These are phyloP conservation scores for Folsomia candida DNA, from an alignment of 2,888 invertebrate species.

Conservation along the genomic window DNA sequence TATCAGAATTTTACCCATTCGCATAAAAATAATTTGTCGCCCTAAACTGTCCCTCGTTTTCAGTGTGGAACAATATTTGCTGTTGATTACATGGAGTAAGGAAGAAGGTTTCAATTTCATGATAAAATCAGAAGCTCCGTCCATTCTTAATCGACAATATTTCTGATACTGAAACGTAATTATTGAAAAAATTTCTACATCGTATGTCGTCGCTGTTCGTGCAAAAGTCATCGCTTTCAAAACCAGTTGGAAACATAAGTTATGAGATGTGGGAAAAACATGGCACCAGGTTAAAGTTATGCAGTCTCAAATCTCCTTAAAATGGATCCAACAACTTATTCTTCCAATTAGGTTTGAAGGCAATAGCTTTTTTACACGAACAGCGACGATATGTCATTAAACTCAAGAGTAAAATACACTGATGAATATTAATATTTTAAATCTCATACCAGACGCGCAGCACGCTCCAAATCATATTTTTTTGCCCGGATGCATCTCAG, in stretches of 20 bases:
- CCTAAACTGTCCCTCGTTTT: not conserved
- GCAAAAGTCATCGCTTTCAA: too few relatives aligned
- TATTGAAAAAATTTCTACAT: too few relatives aligned
- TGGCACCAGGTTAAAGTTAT: too few relatives aligned
- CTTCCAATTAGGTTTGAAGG: not conserved
- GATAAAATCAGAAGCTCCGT: not conserved
- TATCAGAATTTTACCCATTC: too few relatives aligned
- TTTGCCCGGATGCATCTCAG: not conserved
- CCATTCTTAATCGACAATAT: not conserved
- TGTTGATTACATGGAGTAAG: not conserved
- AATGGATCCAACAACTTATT: too few relatives aligned
- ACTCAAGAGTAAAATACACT: too few relatives aligned
- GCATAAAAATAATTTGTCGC: not conserved
- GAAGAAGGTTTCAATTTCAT: not conserved
- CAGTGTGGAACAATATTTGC: not conserved
- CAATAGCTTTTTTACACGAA: not conserved
- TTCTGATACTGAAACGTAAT: not conserved
- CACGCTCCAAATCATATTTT: constrained; percentile 2
- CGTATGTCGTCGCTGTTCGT: too few relatives aligned
- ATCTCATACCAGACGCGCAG: not conserved
- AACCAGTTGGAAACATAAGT: too few relatives aligned
- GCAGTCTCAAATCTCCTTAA: too few relatives aligned
- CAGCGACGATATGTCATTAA: not conserved
- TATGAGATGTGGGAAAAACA: too few relatives aligned
- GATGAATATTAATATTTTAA: too few relatives aligned